Base-by-base conservation (phyloP, 1,140 invertebrate species). In the Eupristina koningsbergeri region DNA sequence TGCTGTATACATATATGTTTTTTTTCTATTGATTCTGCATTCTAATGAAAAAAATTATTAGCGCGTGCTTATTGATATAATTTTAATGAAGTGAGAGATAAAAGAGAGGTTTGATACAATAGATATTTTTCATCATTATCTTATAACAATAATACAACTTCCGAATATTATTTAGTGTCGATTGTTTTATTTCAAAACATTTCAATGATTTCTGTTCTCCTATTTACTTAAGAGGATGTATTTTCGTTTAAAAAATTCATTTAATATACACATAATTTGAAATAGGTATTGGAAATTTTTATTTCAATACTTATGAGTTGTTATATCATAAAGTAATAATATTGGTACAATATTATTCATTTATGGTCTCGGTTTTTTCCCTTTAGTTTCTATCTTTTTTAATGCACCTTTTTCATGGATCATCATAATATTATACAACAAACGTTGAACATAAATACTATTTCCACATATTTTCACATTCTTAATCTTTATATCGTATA, bases 11-110 rank as follows among this genome's bases (percentile, higher is more conserved):
- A 26, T 71, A 79, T 67, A 85, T 84, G 83, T 86, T 81, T 86
- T 84, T 69, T 63, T 81, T 82, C 73, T 88, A 84, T 83, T 87
- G 84, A 75, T 29, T 41, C 47, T 61, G 34, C 1, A 36, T 58
- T n/a, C 29, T 79, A 80, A 85, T 88, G 86, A 88, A 88, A 79
- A 82, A 86, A 88, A 87, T 88, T 86, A 81, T 73, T 31, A 63
- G 85, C 85, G 75, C 86, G 86, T 87, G 84, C 83, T 82, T 80
- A 78, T 61, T 80, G 39, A 3, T 63, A 7, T 45, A 17, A 15
- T 19, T 29, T 29, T 74, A 75, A 81, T 74, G 34, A 39, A 61
- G 13, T 45, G 22, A 0, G 19, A 75, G 58, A 39, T 31, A 39
- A 63, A 58, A 29, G 36, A 1, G 7, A 64, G 41, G 58, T 45